Conservation (phyloP, 2,797 vertebrate genomes). For the Xyrichtys novacula region DNA sequence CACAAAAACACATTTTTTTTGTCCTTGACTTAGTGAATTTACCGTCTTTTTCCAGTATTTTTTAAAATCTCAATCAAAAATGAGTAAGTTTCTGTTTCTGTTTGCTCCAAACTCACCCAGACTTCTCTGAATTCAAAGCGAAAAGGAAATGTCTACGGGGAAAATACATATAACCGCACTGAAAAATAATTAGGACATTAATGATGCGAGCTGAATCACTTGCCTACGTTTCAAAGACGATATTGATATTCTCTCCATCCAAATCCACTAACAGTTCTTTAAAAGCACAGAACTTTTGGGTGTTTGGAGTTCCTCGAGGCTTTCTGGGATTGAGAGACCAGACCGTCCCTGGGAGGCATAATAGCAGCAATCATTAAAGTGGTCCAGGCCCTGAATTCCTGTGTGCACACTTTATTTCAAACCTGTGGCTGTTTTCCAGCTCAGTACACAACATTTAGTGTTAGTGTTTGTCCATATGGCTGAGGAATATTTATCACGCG, state of each 20-base stretch:
- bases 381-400: background rate
- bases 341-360: slow-evolving; percentile 4
- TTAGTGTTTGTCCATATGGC: background rate
- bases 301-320: slow-evolving; percentile 19
- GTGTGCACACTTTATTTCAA: background rate
- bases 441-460: background rate
- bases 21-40: too few species aligned
- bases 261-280: slow-evolving; percentile 15
- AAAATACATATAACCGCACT: background rate
- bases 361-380: slow-evolving; percentile 16
- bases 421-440: slow-evolving; percentile 13
- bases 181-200: slow-evolving; percentile 22
- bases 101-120: background rate
- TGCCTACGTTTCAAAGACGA: slow-evolving; percentile 36
- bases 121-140: background rate
- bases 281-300: background rate
- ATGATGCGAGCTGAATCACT: slow-evolving; percentile 30
- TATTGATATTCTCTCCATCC: slow-evolving; percentile 18
- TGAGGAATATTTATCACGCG: slow-evolving; percentile 9
- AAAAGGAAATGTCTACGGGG: background rate
- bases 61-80: too few species aligned
- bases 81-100: background rate
- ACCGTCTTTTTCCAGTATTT: too few species aligned
- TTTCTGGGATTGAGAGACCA: background rate
- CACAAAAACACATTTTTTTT: too few species aligned